These are phyloP conservation scores for Akabosia matsudoensis DNA, from an alignment of 1,140 invertebrate genomes.

Conservation along the genomic window DNA sequence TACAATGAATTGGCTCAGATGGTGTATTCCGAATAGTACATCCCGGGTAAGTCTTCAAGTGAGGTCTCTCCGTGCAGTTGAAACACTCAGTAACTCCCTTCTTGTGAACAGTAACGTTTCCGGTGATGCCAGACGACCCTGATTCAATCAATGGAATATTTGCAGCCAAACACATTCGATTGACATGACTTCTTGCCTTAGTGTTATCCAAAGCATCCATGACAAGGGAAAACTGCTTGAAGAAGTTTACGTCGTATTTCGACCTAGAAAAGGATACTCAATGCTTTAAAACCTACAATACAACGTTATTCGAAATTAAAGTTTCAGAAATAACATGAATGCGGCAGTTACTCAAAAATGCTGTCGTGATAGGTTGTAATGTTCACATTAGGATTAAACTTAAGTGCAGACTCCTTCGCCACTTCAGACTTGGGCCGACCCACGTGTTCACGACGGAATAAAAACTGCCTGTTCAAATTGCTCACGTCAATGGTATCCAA, in stretches of 20 bases:
- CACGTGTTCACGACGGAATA: conserved; percentile 96
- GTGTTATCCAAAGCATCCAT: conserved; percentile 97
- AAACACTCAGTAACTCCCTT: conserved; percentile 92
- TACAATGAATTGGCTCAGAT: conserved; percentile 98
- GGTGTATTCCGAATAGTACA: conserved; percentile 99
- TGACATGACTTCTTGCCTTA: conserved; percentile 95
- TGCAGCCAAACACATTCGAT: conserved; percentile 95
- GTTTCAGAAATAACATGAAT: too few species aligned
- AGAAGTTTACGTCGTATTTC: conserved; percentile 87
- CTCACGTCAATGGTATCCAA: conserved; percentile 99
- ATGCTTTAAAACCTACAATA: background rate
- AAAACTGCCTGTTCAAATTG: conserved; percentile 96
- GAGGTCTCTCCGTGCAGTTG: conserved; percentile 88
- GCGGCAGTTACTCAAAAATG: conserved; percentile 85
- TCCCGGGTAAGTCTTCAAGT: conserved; percentile 90
- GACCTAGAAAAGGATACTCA: conserved; percentile 61
- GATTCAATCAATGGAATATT: conserved; percentile 92
- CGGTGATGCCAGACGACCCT: conserved; percentile 93
- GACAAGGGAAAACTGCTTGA: conserved; percentile 86
- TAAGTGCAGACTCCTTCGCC: conserved; percentile 81
- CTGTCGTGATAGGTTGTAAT: conserved; percentile 90
- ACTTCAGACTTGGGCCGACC: conserved; percentile 90
- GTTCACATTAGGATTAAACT: conserved; percentile 82
- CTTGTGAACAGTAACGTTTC: conserved; percentile 78
- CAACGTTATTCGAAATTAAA: background rate